phyloP scores from a whole-genome alignment of 2,113 vertebrate genomes.

The Piprites chloris region DNA sequence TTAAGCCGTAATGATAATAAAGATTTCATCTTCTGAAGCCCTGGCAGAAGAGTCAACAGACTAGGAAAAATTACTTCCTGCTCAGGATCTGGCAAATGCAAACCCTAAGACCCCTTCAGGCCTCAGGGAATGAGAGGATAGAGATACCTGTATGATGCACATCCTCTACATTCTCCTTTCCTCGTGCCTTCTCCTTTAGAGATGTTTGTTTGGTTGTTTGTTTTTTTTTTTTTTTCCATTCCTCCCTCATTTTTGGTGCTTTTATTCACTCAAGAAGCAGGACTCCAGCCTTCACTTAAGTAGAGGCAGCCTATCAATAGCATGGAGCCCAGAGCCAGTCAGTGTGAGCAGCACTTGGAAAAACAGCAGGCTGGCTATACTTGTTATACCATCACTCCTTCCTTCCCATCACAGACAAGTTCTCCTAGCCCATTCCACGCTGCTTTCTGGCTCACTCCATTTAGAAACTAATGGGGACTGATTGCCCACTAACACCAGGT shows the following conservation, averaged over 20 bases:
- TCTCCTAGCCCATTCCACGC: neutral
- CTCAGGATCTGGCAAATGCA: neutral
- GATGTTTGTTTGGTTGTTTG: no score
- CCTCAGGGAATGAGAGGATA: neutral
- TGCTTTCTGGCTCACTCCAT: neutral
- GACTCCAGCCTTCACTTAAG: neutral
- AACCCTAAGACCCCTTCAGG: neutral
- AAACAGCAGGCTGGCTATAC: neutral
- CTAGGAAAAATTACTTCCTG: constrained; percentile 55
- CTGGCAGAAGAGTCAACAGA: constrained; percentile 48
- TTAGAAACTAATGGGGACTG: neutral
- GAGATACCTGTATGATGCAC: neutral
- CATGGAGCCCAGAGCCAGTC: neutral
- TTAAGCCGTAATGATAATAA: constrained; percentile 74
- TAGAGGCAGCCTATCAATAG: neutral
- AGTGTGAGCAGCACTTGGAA: neutral
- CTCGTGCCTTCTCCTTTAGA: neutral
- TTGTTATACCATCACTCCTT: neutral
- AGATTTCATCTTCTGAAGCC: constrained; percentile 71
- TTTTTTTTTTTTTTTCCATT: neutral
- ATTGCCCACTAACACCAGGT: neutral
- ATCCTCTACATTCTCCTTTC: neutral
- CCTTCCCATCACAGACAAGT: neutral
- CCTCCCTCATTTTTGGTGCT: neutral
- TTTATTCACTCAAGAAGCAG: neutral